Evolutionary conservation across 2,113 vertebrate species (phyloP).

Genomic region (Fulica atra): DNA sequence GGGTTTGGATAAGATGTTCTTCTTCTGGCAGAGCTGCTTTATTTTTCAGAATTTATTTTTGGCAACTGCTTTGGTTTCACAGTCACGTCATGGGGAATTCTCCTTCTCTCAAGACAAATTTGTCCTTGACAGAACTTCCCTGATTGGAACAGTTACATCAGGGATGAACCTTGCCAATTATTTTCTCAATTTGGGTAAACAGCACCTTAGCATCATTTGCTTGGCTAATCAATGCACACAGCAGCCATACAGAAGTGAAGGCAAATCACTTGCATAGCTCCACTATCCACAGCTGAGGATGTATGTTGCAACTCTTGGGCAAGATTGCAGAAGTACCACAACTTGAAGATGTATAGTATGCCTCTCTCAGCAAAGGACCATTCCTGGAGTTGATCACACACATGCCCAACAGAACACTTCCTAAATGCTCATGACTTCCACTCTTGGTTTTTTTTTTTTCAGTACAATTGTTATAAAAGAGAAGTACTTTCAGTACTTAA

Average conservation of each 20-base stretch:
- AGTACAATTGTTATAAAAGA: background rate
- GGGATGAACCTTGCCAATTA: background rate
- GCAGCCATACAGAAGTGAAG: background rate
- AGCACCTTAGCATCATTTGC: background rate
- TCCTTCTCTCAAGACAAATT: background rate
- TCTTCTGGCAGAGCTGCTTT: background rate
- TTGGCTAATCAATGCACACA: background rate
- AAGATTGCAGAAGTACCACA: background rate
- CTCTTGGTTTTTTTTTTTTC: background rate
- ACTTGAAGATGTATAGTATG: background rate
- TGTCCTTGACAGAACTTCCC: background rate
- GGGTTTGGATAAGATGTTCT: background rate
- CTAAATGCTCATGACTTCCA: background rate
- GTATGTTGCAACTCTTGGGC: background rate
- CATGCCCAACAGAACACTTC: background rate
- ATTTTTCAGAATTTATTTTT: background rate
- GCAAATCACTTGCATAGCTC: background rate
- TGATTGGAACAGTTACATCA: background rate
- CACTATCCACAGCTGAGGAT: background rate
- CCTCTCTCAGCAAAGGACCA: background rate
- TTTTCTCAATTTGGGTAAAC: conserved; percentile 1
- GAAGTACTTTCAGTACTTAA: background rate
- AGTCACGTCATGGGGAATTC: background rate
- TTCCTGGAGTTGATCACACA: background rate
- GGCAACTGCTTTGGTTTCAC: background rate